Percentiles rank a stretch among this genome's conserved stretches.
phyloP scores from a whole-genome alignment of 2,888 invertebrate species.

The Pterobdella sp. region DNA sequence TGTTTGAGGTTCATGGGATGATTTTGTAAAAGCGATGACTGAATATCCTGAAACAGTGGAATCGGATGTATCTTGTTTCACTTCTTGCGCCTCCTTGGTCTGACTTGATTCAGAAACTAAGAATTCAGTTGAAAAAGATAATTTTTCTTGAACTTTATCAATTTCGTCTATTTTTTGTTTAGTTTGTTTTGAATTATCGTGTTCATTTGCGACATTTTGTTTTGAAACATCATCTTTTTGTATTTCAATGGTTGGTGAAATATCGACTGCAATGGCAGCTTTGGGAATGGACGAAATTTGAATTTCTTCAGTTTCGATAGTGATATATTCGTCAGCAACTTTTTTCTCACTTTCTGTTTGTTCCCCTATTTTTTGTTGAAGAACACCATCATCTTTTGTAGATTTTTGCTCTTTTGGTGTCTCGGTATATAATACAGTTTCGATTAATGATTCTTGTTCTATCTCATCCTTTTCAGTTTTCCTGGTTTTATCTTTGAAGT shows the following conservation, averaged over 20 bases:
- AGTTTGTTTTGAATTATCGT: background rate
- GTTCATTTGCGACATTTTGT: background rate
- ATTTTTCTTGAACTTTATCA: background rate
- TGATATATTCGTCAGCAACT: background rate
- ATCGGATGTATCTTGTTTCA: background rate
- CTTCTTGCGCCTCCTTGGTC: background rate
- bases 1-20: too few relatives aligned
- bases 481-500: background rate
- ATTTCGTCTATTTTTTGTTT: too few relatives aligned
- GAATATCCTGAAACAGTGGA: background rate
- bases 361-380: background rate
- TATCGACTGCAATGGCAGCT: slow-evolving; percentile 1
- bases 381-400: background rate
- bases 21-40: too few relatives aligned
- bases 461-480: slow-evolving; percentile 8
- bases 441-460: background rate
- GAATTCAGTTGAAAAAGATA: background rate
- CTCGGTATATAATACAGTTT: background rate
- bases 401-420: background rate
- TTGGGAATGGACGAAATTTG: background rate
- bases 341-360: background rate
- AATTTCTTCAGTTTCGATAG: background rate
- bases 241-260: too few relatives aligned
- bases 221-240: too few relatives aligned
- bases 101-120: background rate